A percentile compares a stretch with the other conserved stretches of the same genome.
Evolutionary conservation across 2,797 vertebrate species (phyloP).

Genomic region (Distichodus sexfasciatus): DNA sequence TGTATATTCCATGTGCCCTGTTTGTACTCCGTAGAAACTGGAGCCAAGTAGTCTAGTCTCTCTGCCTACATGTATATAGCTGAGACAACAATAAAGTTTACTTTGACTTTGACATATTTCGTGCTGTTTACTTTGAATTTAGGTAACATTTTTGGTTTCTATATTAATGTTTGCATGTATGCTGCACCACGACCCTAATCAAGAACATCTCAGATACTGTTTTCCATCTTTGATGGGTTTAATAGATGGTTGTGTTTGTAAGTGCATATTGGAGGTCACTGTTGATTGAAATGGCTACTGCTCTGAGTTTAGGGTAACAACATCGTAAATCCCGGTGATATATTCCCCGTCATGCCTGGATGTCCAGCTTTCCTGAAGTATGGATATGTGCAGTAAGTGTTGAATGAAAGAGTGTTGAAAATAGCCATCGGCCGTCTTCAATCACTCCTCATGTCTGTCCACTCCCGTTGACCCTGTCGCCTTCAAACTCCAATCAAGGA

Average conservation of each 20-base stretch:
- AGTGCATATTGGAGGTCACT: slow-evolving; percentile 7
- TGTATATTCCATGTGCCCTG: too few relatives aligned
- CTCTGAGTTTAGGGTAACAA: slow-evolving; percentile 7
- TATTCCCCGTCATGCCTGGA: slow-evolving; percentile 3
- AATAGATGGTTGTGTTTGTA: not conserved
- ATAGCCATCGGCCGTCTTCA: not conserved
- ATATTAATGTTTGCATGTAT: not conserved
- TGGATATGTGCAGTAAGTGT: not conserved
- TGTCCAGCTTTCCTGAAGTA: slow-evolving; percentile 16
- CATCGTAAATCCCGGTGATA: slow-evolving; percentile 27
- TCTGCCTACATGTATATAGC: too few relatives aligned
- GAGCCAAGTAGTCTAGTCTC: too few relatives aligned
- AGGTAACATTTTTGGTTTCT: too few relatives aligned
- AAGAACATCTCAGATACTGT: not conserved
- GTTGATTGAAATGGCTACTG: slow-evolving; percentile 13
- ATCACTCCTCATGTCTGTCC: not conserved
- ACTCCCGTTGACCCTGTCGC: not conserved
- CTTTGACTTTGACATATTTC: too few relatives aligned
- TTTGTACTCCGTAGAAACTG: too few relatives aligned
- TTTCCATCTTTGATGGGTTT: not conserved
- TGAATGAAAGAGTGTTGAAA: slow-evolving; percentile 7
- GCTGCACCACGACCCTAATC: not conserved
- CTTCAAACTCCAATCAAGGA: not conserved
- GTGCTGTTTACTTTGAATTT: too few relatives aligned
- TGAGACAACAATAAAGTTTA: too few relatives aligned